Evolutionary conservation across 2,113 vertebrate species (phyloP).

Genomic region (Engraulis encrasicolus): DNA sequence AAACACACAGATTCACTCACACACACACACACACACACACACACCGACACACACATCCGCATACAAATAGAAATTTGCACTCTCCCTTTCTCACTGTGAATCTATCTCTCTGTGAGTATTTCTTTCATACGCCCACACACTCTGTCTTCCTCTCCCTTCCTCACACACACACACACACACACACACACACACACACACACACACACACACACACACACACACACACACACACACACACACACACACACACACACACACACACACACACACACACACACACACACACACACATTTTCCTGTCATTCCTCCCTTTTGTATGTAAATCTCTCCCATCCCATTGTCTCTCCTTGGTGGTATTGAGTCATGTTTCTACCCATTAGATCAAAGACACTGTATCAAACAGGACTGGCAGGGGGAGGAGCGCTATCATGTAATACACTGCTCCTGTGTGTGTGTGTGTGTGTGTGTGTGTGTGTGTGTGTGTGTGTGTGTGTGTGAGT

Average conservation of each 20-base stretch:
- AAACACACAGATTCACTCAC: too few species aligned
- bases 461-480: not conserved
- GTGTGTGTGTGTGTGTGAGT: not conserved
- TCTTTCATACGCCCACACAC: too few species aligned
- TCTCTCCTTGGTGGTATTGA: not conserved
- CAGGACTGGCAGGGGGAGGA: not conserved
- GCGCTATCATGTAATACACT: not conserved
- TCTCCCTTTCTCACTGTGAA: too few species aligned
- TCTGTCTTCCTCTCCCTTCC: too few species aligned
- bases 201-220: not conserved
- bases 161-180: not conserved
- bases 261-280: not conserved
- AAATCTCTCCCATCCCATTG: not conserved
- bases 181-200: not conserved
- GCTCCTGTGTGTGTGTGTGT: not conserved
- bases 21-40: too few species aligned
- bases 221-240: not conserved
- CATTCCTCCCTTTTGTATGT: not conserved
- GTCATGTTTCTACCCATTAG: conserved; percentile 1
- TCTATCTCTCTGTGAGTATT: too few species aligned
- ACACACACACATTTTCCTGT: not conserved
- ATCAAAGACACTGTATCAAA: not conserved
- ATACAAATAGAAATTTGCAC: too few species aligned
- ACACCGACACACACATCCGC: too few species aligned
- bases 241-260: not conserved